Evolutionary conservation across 2,113 vertebrate species (phyloP), one percentile per base, ranked within the genome.

Genomic region (Oncorhynchus clarkii): DNA sequence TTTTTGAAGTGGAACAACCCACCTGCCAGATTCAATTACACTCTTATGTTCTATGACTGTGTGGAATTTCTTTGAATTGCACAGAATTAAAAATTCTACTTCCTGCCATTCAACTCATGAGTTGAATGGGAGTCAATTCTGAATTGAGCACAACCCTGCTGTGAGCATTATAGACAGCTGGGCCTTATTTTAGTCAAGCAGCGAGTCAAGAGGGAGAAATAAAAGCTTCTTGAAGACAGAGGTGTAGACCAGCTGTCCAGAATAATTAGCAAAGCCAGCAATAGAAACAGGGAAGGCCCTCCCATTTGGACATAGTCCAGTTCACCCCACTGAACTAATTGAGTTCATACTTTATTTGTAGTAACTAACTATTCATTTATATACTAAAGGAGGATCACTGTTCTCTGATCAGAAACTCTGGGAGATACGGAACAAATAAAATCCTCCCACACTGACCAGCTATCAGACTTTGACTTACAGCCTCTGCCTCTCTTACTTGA

Each of bases 401-500:
- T 8, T 12, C 9, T 45, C 39, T 45, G 39, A 45, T 45, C 39
- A 45, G 39, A 45, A 45, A 1, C 39, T 45, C 39, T 45, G 39
- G 39, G 39, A 45, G 39, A 45, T 45, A 45, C 11, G 2, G 39
- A 2, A 9, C 9, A 45, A 45, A 3, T 9, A 9, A 45, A 45
- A 45, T 45, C 39, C 39, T 45, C 39, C 39, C 39, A 45, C 39
- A 45, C 39, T 45, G 39, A 45, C 39, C 39, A 45, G 39, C 39
- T 45, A 45, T 45, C 39, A 45, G 9, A 13, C 14, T 6, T 29
- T 31, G 27, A 22, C 5, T 16, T 68, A 18, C 67, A 68, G 12
- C 59, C 59, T 54, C 8, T 20, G 27, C 66, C 27, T 49, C 68
- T 2, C 39, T 82, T 91, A 96, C 95, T 93, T 95, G 85, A 96